Percentiles rank a stretch among this genome's conserved stretches.
Evolutionary conservation across 2,113 vertebrate genomes (phyloP).

Genomic region (Vidua macroura): DNA sequence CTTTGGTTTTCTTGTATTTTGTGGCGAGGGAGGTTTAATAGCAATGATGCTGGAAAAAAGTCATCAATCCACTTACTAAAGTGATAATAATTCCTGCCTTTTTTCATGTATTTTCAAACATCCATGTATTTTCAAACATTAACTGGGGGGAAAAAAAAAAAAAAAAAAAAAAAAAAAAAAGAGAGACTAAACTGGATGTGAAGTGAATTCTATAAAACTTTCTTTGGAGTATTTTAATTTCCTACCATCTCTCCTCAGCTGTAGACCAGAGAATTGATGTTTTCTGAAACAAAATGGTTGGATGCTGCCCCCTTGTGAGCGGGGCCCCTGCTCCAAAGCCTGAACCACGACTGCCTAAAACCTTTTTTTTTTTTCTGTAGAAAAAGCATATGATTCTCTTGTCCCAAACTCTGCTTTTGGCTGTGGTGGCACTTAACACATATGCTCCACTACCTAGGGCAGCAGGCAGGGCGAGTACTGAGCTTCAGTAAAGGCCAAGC

Average conservation of each 20-base stretch:
- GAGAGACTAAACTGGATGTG: not conserved
- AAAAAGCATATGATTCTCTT: not conserved
- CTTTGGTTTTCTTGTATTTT: not conserved
- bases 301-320: slow-evolving; percentile 39
- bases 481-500: not conserved
- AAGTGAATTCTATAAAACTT: not conserved
- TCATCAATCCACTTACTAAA: not conserved
- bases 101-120: not conserved
- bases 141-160: not conserved
- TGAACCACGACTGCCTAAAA: not conserved
- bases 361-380: not conserved
- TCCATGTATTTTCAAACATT: not conserved
- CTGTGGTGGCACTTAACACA: not conserved
- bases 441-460: rapidly evolving
- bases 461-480: not conserved
- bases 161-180: not conserved
- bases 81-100: not conserved
- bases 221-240: not conserved
- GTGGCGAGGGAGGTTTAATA: not conserved
- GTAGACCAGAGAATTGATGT: not conserved
- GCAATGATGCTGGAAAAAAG: not conserved
- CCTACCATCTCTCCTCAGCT: not conserved
- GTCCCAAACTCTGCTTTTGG: not conserved
- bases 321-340: not conserved
- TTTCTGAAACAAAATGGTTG: not conserved